Evolutionary conservation across 1,140 invertebrate species (phyloP).

Genomic region (Littorina saxatilis): DNA sequence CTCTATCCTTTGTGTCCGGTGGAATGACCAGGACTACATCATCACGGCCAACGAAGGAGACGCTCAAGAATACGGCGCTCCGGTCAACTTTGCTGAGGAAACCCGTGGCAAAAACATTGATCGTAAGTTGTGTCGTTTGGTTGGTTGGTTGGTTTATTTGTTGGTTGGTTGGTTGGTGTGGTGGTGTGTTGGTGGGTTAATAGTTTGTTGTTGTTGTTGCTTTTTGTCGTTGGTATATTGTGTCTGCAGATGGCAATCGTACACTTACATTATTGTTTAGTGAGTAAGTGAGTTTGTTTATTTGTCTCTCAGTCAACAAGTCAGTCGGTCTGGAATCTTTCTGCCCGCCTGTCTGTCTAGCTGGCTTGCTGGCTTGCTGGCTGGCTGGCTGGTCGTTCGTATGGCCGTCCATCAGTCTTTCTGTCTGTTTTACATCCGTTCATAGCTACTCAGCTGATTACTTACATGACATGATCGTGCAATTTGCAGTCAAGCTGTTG

Average conservation of each 20-base stretch:
- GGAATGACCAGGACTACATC: conserved; percentile 27
- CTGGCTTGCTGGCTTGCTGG: no score
- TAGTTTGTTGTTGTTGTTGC: not conserved
- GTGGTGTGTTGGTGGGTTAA: conserved; percentile 13
- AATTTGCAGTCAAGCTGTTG: no score
- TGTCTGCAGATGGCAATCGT: no score
- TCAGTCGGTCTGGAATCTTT: no score
- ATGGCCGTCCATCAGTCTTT: not conserved
- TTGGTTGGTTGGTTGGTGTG: not conserved
- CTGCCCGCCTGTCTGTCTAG: no score
- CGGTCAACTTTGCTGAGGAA: conserved; percentile 17
- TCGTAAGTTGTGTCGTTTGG: not conserved
- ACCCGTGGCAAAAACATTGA: conserved; percentile 20
- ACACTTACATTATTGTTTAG: no score
- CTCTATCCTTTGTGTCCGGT: not conserved
- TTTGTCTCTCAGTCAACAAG: not conserved
- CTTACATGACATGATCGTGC: no score
- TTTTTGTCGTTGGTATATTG: no score
- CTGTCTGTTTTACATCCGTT: not conserved
- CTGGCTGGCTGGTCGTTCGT: no score
- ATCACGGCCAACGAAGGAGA: conserved; percentile 44
- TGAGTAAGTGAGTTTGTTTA: not conserved
- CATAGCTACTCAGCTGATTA: not conserved
- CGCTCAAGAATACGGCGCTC: conserved; percentile 31
- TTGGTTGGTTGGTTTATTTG: not conserved